A percentile compares a stretch with the other conserved stretches of the same genome.
Evolutionary conservation across 2,888 invertebrate genomes (phyloP).

Genomic region (Drepana falcataria): DNA sequence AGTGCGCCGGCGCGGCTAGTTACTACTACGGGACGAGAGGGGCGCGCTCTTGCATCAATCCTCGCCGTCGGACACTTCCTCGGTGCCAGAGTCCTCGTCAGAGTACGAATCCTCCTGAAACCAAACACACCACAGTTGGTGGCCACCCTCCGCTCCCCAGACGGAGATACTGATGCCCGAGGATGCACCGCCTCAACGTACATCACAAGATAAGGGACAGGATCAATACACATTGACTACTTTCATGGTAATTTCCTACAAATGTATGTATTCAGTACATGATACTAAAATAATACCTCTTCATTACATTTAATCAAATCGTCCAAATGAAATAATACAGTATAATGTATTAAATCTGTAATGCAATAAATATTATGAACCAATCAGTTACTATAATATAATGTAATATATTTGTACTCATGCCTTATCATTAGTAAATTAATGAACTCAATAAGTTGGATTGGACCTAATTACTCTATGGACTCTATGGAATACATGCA

Average conservation of each 20-base stretch:
- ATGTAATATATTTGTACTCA: too few species aligned
- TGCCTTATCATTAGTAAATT: too few species aligned
- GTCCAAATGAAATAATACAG: too few species aligned
- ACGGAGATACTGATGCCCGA: slow-evolving; percentile 49
- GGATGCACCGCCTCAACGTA: slow-evolving; percentile 3
- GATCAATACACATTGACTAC: background rate
- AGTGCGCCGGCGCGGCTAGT: slow-evolving; percentile 4
- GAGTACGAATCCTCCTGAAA: slow-evolving; percentile 77
- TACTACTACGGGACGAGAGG: slow-evolving; percentile 34
- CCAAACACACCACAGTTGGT: slow-evolving; percentile 59
- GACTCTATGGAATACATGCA: background rate
- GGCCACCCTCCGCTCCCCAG: slow-evolving; percentile 42
- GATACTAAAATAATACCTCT: background rate
- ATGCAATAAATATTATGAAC: background rate
- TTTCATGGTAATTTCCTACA: too few species aligned
- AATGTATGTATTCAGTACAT: background rate
- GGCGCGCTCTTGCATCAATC: slow-evolving; percentile 56
- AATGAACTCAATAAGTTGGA: too few species aligned
- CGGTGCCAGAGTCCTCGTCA: slow-evolving; percentile 71
- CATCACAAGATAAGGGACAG: slow-evolving; percentile 9
- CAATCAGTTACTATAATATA: too few species aligned
- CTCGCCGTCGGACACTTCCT: slow-evolving; percentile 69
- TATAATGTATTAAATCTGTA: too few species aligned
- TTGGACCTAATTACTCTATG: background rate
- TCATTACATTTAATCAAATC: too few species aligned